Conservation (phyloP, 2,797 vertebrate species). For the Geotrypetes seraphini region DNA sequence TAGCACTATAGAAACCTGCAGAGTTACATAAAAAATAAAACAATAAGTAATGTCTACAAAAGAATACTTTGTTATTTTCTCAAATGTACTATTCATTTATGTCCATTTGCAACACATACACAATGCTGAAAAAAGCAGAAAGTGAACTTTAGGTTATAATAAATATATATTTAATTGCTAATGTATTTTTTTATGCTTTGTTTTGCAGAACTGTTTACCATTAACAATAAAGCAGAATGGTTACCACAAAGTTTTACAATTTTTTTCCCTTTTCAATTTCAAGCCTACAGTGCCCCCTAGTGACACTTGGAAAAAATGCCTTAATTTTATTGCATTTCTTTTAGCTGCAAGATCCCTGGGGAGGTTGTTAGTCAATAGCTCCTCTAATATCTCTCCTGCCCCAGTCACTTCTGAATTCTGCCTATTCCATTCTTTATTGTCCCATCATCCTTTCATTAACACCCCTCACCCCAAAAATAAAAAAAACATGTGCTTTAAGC, state of each 20-base stretch:
- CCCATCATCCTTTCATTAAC: no score
- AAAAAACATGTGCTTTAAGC: no score
- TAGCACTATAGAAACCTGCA: no score
- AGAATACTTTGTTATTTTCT: conserved; percentile 10
- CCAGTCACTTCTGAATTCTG: no score
- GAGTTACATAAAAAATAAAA: no score
- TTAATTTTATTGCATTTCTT: neutral
- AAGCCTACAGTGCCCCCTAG: conserved; percentile 53
- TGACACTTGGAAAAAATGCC: conserved; percentile 7
- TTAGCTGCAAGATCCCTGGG: no score
- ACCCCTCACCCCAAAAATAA: no score
- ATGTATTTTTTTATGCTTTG: conserved; percentile 56
- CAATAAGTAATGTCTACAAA: conserved; percentile 17
- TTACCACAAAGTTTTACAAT: conserved; percentile 8
- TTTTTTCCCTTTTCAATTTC: neutral
- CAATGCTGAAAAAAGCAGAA: conserved; percentile 35
- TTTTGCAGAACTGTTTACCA: conserved; percentile 54
- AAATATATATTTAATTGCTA: conserved; percentile 65
- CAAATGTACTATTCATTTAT: conserved; percentile 22
- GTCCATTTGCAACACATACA: conserved; percentile 39
- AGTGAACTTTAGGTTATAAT: conserved; percentile 48
- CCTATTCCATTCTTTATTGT: no score
- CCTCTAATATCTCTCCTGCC: no score
- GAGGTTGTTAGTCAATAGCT: no score
- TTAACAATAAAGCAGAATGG: conserved; percentile 34